phyloP scores from a whole-genome alignment of 2,888 invertebrate genomes.

The Scaptomyza reducta region DNA sequence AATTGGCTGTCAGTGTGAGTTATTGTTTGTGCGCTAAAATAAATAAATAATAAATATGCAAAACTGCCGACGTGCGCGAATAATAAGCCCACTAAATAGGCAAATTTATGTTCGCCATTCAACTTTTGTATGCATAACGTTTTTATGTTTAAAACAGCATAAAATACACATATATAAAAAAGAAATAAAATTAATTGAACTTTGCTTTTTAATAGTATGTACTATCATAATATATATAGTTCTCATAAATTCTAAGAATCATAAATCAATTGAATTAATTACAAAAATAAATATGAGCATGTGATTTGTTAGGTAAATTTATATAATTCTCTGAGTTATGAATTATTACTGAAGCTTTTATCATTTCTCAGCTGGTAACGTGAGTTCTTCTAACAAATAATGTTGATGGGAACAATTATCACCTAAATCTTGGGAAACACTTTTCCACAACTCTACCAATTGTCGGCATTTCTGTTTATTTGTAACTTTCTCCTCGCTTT shows the following conservation, averaged over 20 bases:
- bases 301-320: background rate
- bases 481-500: background rate
- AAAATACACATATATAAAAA: background rate
- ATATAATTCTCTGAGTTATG: background rate
- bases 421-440: background rate
- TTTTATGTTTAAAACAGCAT: slow-evolving; percentile 15
- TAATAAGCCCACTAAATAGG: slow-evolving; percentile 49
- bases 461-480: background rate
- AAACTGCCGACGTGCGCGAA: slow-evolving; percentile 52
- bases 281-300: slow-evolving; percentile 5
- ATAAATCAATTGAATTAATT: slow-evolving; percentile 37
- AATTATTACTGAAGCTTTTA: background rate
- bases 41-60: slow-evolving; percentile 77
- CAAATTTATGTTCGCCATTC: slow-evolving; percentile 63
- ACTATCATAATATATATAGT: slow-evolving; percentile 22
- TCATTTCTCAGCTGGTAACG: background rate
- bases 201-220: slow-evolving; percentile 14
- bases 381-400: background rate
- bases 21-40: slow-evolving; percentile 64
- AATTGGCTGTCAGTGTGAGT: slow-evolving; percentile 77
- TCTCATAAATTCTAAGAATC: slow-evolving; percentile 35
- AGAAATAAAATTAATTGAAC: slow-evolving; percentile 6
- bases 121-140: slow-evolving; percentile 29
- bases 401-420: background rate
- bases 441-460: background rate